Evolutionary conservation across 2,888 invertebrate genomes (phyloP), one percentile per base, ranked within the genome.

Genomic region (Nemotelus pantherinus): DNA sequence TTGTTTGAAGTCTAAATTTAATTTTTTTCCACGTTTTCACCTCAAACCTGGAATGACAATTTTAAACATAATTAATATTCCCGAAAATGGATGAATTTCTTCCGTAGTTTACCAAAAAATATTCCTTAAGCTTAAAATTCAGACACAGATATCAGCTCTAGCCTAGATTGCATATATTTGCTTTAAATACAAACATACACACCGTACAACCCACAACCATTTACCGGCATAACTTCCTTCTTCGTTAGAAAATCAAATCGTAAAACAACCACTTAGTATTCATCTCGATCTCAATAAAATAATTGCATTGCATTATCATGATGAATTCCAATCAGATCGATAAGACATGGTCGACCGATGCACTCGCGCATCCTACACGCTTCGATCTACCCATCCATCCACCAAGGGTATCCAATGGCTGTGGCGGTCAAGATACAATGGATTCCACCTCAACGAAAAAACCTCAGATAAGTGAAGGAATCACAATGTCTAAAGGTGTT

Each of bases 401-500:
- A 25, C 25, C 25, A 25, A 25, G 25, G 25, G 25, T 25, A 25
- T 25, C 25, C 25, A 25, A 25, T 63, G 41, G 41, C 9, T 43
- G 63, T 43, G 63, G 39, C 63, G 6, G 43, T 41, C 43, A 25
- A 25, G 53, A 6, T 10, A 63, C 63, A 63, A 63, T 63, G 41
- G n/a, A 58, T 25, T 58, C 2, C 25, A 25, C 63, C 25, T 58
- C 45, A 47, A n/a, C 1, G n/a, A 25, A 72, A 71, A 43, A 55
- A 71, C 71, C 6, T 6, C 64, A 4, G 43, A 70, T 55, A n/a
- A 55, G 70, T 55, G 70, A 53, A 70, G 70, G 41, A 55, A 70
- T 70, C 70, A 55, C 70, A 70, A 53, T 70, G 70, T 70, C 55
- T 55, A 72, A 67, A 77, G 71, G 78, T 77, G 77, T 74, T 77